Conservation (phyloP, 2,888 invertebrate species). For the Oasisia sp. region DNA sequence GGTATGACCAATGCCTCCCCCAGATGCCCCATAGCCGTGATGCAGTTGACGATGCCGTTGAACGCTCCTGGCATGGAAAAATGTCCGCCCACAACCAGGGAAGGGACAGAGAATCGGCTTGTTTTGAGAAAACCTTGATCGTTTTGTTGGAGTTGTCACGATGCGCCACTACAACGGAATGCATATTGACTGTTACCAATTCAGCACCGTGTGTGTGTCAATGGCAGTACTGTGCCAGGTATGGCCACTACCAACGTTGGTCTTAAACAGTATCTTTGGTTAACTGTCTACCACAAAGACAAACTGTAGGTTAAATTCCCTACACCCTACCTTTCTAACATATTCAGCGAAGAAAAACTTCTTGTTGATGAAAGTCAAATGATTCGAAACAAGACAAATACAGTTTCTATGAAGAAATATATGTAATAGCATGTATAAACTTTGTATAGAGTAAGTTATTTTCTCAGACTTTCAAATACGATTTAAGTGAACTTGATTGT, state of each 20-base stretch:
- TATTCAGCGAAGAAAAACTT: background rate
- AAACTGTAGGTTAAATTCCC: background rate
- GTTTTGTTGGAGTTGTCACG: conserved; percentile 10
- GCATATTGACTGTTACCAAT: background rate
- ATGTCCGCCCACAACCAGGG: background rate
- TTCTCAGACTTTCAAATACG: too few relatives aligned
- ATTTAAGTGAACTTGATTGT: too few relatives aligned
- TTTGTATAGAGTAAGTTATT: too few relatives aligned
- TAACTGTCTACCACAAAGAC: background rate
- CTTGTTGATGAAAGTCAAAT: too few relatives aligned
- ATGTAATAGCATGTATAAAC: too few relatives aligned
- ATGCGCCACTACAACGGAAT: background rate
- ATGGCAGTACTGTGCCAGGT: background rate
- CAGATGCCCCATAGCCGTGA: background rate
- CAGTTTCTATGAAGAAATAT: too few relatives aligned
- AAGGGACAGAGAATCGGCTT: background rate
- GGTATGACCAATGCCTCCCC: background rate
- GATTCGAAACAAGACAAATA: too few relatives aligned
- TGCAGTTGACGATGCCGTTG: background rate
- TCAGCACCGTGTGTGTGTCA: background rate
- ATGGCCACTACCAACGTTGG: background rate
- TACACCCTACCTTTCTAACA: background rate
- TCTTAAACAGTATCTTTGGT: background rate
- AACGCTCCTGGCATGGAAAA: conserved; percentile 12
- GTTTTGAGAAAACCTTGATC: conserved; percentile 11